These are phyloP conservation scores for Gobiocypris rarus DNA, from an alignment of 2,113 vertebrate genomes.

Conservation along the genomic window DNA sequence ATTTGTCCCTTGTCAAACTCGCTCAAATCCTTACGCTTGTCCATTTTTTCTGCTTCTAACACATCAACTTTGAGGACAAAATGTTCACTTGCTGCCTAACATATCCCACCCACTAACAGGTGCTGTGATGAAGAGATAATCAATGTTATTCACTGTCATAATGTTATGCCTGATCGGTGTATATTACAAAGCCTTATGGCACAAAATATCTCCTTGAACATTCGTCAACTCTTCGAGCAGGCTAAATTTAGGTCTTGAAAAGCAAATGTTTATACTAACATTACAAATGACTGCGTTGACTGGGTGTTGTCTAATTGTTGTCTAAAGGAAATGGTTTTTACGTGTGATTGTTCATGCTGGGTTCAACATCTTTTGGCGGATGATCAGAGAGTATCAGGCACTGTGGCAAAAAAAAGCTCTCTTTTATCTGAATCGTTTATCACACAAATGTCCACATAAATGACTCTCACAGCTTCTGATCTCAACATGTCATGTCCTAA, in stretches of 20 bases:
- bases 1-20: too few species aligned
- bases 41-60: too few species aligned
- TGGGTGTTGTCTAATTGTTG: constrained; percentile 16
- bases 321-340: constrained; percentile 33
- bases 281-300: background rate
- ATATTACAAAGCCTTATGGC: background rate
- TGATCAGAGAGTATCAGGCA: constrained; percentile 33
- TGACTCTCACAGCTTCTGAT: background rate
- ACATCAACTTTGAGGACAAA: too few species aligned
- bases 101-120: too few species aligned
- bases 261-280: constrained; percentile 7
- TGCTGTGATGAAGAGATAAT: too few species aligned
- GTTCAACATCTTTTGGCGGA: background rate
- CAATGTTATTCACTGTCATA: too few species aligned
- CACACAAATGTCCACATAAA: background rate
- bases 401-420: background rate
- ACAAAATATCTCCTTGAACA: background rate
- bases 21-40: too few species aligned
- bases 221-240: background rate
- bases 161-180: too few species aligned
- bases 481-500: background rate
- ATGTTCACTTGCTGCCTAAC: too few species aligned
- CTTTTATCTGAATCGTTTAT: constrained; percentile 30
- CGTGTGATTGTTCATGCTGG: constrained; percentile 6
- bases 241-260: background rate